Percentiles rank a stretch among this genome's conserved stretches.
Evolutionary conservation across 2,113 vertebrate genomes (phyloP).

Genomic region (Solea senegalensis): DNA sequence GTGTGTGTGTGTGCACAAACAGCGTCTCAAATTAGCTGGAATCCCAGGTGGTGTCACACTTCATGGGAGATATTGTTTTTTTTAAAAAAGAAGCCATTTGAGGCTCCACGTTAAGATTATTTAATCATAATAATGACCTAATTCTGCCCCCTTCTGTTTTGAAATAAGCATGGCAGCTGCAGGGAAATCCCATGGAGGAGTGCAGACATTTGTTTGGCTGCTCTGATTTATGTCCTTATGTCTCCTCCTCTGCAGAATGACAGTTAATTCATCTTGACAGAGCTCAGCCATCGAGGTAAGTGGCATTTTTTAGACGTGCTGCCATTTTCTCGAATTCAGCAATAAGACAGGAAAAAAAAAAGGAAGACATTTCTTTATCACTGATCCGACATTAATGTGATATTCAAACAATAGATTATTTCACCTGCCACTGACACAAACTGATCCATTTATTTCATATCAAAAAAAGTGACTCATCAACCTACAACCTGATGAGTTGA

Average conservation of each 20-base stretch:
- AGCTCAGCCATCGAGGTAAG: not conserved
- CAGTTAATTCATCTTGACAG: not conserved
- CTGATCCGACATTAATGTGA: not conserved
- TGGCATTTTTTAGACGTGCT: not conserved
- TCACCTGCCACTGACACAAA: too few species aligned
- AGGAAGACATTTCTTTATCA: not conserved
- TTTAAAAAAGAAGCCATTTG: not conserved
- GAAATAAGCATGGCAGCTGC: slow-evolving; percentile 38
- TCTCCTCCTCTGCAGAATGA: not conserved
- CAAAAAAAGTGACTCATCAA: too few species aligned
- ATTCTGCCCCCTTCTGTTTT: slow-evolving; percentile 63
- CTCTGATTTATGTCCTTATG: not conserved
- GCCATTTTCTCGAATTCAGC: not conserved
- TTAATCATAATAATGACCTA: slow-evolving; percentile 39
- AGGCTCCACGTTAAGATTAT: slow-evolving; percentile 8
- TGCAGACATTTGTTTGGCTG: not conserved
- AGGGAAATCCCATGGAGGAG: not conserved
- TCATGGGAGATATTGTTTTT: not conserved
- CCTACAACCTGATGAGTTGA: too few species aligned
- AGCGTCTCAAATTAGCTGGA: not conserved
- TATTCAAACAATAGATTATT: too few species aligned
- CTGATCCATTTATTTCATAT: too few species aligned
- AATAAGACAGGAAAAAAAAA: not conserved
- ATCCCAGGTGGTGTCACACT: slow-evolving; percentile 8
- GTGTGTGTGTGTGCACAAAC: not conserved